Conservation (phyloP, 2,797 vertebrate species). For the Hemitrygon akajei region DNA sequence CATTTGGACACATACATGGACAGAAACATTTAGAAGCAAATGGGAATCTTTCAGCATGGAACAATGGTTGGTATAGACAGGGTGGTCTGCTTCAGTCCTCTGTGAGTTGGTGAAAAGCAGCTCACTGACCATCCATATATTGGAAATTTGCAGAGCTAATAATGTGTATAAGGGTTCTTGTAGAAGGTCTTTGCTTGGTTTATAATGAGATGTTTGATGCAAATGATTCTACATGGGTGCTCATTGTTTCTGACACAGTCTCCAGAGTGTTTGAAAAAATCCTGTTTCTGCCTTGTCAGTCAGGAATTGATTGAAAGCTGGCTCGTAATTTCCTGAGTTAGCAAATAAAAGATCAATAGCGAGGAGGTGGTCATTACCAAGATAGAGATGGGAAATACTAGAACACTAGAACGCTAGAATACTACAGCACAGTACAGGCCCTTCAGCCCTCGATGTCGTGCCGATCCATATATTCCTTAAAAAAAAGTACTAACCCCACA, state of each 20-base stretch:
- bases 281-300: neutral
- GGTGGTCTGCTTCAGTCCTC: no score
- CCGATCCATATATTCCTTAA: no score
- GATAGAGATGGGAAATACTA: neutral
- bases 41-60: no score
- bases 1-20: no score
- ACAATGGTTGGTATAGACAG: no score
- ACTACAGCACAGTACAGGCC: no score
- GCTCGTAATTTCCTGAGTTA: neutral
- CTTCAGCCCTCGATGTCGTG: no score
- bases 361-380: neutral
- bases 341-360: neutral
- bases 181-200: neutral
- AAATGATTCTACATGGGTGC: neutral
- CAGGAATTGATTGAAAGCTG: neutral
- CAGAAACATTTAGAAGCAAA: no score
- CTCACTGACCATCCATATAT: neutral
- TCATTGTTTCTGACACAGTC: neutral
- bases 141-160: neutral
- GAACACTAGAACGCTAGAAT: no score
- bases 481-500: no score
- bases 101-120: no score
- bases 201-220: neutral
- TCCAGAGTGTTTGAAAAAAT: no score
- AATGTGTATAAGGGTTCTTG: neutral